Evolutionary conservation across 2,888 invertebrate species (phyloP), one percentile per base, ranked within the genome.

Genomic region (Tenthredo livida): DNA sequence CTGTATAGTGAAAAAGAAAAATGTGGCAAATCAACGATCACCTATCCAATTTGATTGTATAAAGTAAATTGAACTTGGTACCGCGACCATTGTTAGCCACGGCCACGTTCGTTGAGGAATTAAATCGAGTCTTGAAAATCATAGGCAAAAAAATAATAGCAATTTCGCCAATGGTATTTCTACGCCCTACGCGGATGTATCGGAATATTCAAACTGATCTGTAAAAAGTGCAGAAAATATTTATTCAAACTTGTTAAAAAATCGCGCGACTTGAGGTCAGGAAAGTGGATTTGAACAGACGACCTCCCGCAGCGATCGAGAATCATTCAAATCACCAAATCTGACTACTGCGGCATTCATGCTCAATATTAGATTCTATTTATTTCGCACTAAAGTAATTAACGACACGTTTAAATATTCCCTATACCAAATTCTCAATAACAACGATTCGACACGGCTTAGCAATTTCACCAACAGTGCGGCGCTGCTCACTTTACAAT

Each of bases 401-500:
- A 80, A 80, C 80, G 80, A 80, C 61, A 61, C 37, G n/a, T 80
- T 80, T n/a, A 61, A 80, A 58, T 33, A 80, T 65, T 33, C 29
- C 33, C 33, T 33, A 10, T 25, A 61, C 25, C 33, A 67, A 80
- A 92, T 93, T 91, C 92, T 93, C 92, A 92, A 93, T 93, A 93
- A 93, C 93, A 92, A 93, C 92, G 92, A 93, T 93, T 92, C 92
- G 92, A 93, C 92, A 92, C 92, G 93, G 78, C 87, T 88, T 87
- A 88, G 88, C 88, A 88, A 88, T 88, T 88, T 88, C 89, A 88
- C 89, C 88, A 88, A 88, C 82, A 78, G 65, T 84, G 83, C 89
- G 86, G 86, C 90, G 92, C 93, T 93, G 93, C 93, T 92, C 93
- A 93, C 93, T 93, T 93, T 93, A 93, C 93, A 93, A 93, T 93